Evolutionary conservation across 2,113 vertebrate genomes (phyloP), one percentile per base, ranked within the genome.

Genomic region (Myrmophylax atrothorax): DNA sequence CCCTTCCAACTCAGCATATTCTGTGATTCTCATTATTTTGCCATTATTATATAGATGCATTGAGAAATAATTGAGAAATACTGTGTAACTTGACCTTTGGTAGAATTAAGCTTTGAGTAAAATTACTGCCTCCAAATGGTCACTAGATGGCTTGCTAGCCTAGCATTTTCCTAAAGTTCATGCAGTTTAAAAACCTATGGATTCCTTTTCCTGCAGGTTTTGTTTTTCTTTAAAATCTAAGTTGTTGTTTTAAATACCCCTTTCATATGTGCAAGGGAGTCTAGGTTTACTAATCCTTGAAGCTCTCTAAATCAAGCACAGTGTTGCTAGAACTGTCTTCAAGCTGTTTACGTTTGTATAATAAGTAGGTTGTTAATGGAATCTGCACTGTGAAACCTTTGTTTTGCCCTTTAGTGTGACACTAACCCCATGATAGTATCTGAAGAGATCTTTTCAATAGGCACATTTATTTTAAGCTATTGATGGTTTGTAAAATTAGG

Each of bases 91-190:
- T 70, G 18, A 66, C 18, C 12, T 52, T 69, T 62, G 72, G 31
- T 85, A 68, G 78, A 73, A 83, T 52, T 23, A 62, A 67, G 14
- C 31, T 63, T 77, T 46, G 38, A 72, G 17, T 86, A 47, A 90
- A 94, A 46, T 46, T 58, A 44, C 25, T 85, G 18, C 72, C 84
- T 76, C 73, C 4, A 80, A 86, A 44, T 87, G 84, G 95, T 97
- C 98, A 97, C 97, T 98, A 98, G 98, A 77, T 97, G 98, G 98
- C 98, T 98, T 97, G 80, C 97, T 97, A 95, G 73, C 55, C 94
- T 93, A 84, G 33, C 19, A 3, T 96, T 97, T 97, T 79, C 76
- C 44, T 92, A 56, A 90, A 56, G n/a, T 66, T 44, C 12, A 17
- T 77, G 18, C 31, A 25, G 12, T 91, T 93, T 84, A 28, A 89